Percentiles rank a stretch among this genome's conserved stretches.
phyloP scores from a whole-genome alignment of 1,140 invertebrate species.

The Tetramorium simillimum region DNA sequence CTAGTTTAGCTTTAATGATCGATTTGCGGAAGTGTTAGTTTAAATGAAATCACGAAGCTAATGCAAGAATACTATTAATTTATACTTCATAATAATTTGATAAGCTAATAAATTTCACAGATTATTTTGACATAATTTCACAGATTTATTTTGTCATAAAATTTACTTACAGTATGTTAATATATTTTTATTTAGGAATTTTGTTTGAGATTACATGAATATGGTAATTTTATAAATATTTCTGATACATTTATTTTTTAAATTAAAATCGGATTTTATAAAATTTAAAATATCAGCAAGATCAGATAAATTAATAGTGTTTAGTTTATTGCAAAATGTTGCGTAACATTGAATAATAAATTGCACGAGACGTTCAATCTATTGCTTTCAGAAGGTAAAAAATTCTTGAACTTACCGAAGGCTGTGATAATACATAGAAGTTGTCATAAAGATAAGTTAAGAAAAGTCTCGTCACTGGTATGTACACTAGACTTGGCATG shows the following conservation, averaged over 20 bases:
- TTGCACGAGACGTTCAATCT: not conserved
- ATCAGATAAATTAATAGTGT: not conserved
- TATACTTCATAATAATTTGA: not conserved
- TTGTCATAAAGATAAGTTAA: conserved; percentile 48
- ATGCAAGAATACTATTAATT: not conserved
- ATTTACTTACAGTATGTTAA: not conserved
- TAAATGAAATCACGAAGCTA: not conserved
- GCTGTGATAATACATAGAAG: conserved; percentile 12
- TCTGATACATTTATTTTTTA: not conserved
- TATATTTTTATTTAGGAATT: not conserved
- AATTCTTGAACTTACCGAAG: conserved; percentile 38
- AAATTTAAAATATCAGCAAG: not conserved
- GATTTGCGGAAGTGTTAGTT: conserved; percentile 20
- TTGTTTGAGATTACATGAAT: not conserved
- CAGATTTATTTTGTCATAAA: not conserved
- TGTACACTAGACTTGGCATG: conserved; percentile 50
- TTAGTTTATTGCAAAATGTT: not conserved
- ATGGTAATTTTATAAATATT: not conserved
- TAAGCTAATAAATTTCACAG: not conserved
- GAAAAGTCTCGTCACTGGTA: conserved; percentile 47
- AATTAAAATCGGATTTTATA: not conserved
- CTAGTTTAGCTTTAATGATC: not conserved
- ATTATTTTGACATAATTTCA: not conserved
- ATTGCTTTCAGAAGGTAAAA: conserved; percentile 14
- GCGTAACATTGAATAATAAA: not conserved